Evolutionary conservation across 1,140 invertebrate genomes (phyloP).

Genomic region (Calliopsis andreniformis): DNA sequence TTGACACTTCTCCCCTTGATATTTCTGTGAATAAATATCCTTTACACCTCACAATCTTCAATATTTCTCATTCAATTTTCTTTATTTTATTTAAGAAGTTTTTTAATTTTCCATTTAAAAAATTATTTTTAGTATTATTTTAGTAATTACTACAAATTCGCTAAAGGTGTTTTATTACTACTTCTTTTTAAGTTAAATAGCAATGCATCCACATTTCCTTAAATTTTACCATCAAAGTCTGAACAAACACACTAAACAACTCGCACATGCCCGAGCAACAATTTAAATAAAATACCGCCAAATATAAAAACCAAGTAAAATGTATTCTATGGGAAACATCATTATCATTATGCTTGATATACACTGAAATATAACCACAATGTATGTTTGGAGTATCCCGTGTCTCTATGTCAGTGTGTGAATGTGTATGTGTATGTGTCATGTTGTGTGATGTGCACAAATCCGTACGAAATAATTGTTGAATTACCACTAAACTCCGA

Average conservation of each 20-base stretch:
- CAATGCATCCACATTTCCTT: no score
- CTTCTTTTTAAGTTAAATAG: no score
- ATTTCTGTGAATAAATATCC: neutral
- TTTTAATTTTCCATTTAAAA: no score
- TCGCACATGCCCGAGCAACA: conserved; percentile 37
- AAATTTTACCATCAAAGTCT: no score
- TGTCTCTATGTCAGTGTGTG: conserved; percentile 67
- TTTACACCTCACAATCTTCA: no score
- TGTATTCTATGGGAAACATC: conserved; percentile 82
- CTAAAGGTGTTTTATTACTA: no score
- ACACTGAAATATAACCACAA: conserved; percentile 81
- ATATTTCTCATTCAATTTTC: no score
- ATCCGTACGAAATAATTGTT: conserved; percentile 76
- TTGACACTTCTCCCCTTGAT: neutral
- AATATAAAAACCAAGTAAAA: conserved; percentile 82
- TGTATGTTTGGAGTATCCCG: conserved; percentile 69
- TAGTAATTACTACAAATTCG: no score
- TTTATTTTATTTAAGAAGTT: no score
- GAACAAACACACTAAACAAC: no score
- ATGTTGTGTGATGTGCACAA: conserved; percentile 75
- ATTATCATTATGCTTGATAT: conserved; percentile 79
- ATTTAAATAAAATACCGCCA: conserved; percentile 72
- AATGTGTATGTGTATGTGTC: conserved; percentile 64
- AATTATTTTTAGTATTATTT: no score
- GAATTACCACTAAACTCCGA: conserved; percentile 74